A percentile compares a stretch with the other conserved stretches of the same genome.
phyloP scores from a whole-genome alignment of 2,113 vertebrate species.

The Urocynchramus pylzowi region DNA sequence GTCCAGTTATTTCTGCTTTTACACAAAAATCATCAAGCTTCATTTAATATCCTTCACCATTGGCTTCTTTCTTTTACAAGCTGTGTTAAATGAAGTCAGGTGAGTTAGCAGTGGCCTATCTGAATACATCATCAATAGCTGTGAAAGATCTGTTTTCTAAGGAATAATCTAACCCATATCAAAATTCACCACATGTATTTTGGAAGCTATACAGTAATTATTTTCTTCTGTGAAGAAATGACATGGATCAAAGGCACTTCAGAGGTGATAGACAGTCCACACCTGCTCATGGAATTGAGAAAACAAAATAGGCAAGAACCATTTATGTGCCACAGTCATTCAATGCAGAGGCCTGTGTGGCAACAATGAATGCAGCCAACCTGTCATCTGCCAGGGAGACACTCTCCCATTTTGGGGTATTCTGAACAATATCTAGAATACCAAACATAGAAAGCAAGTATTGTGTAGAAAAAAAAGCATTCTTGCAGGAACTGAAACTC shows the following conservation, averaged over 20 bases:
- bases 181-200: neutral
- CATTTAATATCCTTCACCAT: neutral
- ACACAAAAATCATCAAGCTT: neutral
- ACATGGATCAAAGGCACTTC: neutral
- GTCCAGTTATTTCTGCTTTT: neutral
- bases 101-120: neutral
- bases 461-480: neutral
- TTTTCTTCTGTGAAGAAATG: neutral
- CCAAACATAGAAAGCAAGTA: neutral
- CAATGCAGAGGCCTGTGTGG: neutral
- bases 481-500: neutral
- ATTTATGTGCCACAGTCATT: neutral
- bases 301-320: neutral
- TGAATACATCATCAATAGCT: neutral
- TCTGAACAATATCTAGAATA: neutral
- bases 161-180: neutral
- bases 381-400: neutral
- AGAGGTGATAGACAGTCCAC: neutral
- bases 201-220: neutral
- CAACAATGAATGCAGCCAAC: neutral
- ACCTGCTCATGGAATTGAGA: neutral
- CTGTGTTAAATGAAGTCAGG: neutral
- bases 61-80: neutral
- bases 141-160: neutral
- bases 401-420: neutral